These are phyloP conservation scores for Larimichthys polyactis DNA, from an alignment of 2,113 vertebrate genomes.

Conservation along the genomic window DNA sequence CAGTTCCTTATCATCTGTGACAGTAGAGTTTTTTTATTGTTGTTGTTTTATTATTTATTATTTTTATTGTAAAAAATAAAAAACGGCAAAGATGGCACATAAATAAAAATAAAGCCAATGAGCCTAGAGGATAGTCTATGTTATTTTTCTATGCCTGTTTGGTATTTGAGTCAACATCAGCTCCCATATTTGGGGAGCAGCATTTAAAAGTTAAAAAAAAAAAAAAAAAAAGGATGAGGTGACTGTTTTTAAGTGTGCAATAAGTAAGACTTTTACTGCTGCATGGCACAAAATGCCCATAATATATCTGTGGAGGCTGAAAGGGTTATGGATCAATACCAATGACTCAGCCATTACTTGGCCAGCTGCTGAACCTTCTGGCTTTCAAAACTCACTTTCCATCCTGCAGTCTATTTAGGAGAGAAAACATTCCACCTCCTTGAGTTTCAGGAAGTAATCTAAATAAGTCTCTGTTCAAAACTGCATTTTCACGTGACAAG, in stretches of 20 bases:
- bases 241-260: slow-evolving; percentile 22
- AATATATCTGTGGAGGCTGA: slow-evolving; percentile 29
- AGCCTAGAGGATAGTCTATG: background rate
- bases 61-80: no score
- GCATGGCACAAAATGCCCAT: slow-evolving; percentile 26
- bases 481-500: background rate
- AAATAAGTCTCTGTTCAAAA: background rate
- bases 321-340: slow-evolving; percentile 46
- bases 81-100: background rate
- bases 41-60: no score
- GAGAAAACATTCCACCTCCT: slow-evolving; percentile 19
- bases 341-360: slow-evolving; percentile 54
- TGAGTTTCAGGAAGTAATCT: background rate
- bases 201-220: background rate
- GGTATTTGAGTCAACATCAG: slow-evolving; percentile 3
- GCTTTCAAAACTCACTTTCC: slow-evolving; percentile 36
- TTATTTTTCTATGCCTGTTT: background rate
- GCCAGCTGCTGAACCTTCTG: slow-evolving; percentile 32
- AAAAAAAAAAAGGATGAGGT: slow-evolving; percentile 1
- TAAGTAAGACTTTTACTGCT: slow-evolving; percentile 5
- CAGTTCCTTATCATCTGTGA: background rate
- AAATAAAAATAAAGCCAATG: background rate
- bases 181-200: slow-evolving; percentile 12
- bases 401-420: slow-evolving; percentile 13
- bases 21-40: background rate